Conservation (phyloP, 37 sponge, comb jelly and placozoan species). For the Trichoplax adhaerens region DNA sequence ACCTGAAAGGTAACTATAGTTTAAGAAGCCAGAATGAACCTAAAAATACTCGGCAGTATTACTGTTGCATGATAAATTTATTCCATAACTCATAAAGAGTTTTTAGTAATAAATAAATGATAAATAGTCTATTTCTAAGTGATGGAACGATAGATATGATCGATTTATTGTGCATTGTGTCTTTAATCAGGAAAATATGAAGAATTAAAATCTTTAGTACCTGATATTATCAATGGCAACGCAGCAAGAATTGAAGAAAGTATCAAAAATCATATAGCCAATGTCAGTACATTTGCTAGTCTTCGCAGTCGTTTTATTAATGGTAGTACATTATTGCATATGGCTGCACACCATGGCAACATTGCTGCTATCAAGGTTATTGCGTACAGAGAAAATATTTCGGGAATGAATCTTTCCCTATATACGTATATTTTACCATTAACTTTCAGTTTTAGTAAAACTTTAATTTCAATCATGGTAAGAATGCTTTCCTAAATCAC, state of each 20-base stretch:
- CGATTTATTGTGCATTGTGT: no score
- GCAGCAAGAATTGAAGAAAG: slow-evolving; percentile 5
- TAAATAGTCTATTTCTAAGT: no score
- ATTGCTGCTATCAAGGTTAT: slow-evolving; percentile 24
- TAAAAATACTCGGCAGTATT: neutral
- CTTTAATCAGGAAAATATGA: slow-evolving; percentile 2
- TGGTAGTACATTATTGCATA: slow-evolving; percentile 42
- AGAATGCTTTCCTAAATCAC: no score
- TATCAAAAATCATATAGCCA: slow-evolving; percentile 18
- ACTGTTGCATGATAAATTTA: neutral
- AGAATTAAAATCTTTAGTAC: slow-evolving; percentile 7
- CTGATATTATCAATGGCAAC: slow-evolving; percentile 12
- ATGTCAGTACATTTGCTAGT: slow-evolving; percentile 27
- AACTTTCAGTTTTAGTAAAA: neutral
- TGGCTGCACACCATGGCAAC: slow-evolving; percentile 27
- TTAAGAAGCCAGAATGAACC: neutral
- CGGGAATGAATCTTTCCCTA: neutral
- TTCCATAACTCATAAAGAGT: neutral
- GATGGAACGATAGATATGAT: no score
- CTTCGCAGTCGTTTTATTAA: slow-evolving; percentile 36
- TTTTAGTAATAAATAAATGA: slow-evolving; percentile 1
- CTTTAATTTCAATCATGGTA: neutral
- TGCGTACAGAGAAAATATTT: neutral
- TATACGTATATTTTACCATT: neutral
- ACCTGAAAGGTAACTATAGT: slow-evolving; percentile 21